These are phyloP conservation scores for Heliconius sara DNA, from an alignment of 2,888 invertebrate species.

Conservation along the genomic window DNA sequence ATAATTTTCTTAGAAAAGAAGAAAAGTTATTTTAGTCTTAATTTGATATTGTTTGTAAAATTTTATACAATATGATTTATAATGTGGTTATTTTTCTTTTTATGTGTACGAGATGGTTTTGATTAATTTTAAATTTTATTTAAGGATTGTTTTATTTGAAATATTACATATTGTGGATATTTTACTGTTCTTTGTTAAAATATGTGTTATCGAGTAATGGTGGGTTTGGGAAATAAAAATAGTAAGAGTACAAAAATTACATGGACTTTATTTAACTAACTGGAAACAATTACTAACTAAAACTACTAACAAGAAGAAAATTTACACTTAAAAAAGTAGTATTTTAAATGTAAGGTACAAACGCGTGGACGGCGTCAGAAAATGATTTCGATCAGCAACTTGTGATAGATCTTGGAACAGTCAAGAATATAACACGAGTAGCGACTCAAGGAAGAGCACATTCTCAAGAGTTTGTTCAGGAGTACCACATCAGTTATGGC, in stretches of 20 bases:
- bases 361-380: conserved; percentile 95
- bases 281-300: conserved; percentile 17
- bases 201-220: conserved; percentile 20
- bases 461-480: conserved; percentile 95
- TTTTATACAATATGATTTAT: not conserved
- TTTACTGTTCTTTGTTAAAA: not conserved
- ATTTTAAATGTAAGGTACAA: conserved; percentile 86
- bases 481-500: conserved; percentile 96
- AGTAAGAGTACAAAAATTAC: conserved; percentile 16
- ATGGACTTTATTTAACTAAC: conserved; percentile 44
- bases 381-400: conserved; percentile 97
- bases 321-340: conserved; percentile 31
- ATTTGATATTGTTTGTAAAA: conserved; percentile 39
- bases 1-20: conserved; percentile 84
- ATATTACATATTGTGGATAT: not conserved
- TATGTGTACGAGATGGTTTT: not conserved
- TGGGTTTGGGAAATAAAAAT: conserved; percentile 3
- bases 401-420: conserved; percentile 93
- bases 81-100: not conserved
- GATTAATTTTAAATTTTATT: not conserved
- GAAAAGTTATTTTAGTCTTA: conserved; percentile 57
- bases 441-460: conserved; percentile 95
- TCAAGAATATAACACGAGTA: conserved; percentile 94
- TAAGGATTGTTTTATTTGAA: not conserved
- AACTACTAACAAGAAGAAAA: conserved; percentile 39